These are phyloP conservation scores for Crotophaga sulcirostris DNA, from an alignment of 2,113 vertebrate species.

Conservation along the genomic window DNA sequence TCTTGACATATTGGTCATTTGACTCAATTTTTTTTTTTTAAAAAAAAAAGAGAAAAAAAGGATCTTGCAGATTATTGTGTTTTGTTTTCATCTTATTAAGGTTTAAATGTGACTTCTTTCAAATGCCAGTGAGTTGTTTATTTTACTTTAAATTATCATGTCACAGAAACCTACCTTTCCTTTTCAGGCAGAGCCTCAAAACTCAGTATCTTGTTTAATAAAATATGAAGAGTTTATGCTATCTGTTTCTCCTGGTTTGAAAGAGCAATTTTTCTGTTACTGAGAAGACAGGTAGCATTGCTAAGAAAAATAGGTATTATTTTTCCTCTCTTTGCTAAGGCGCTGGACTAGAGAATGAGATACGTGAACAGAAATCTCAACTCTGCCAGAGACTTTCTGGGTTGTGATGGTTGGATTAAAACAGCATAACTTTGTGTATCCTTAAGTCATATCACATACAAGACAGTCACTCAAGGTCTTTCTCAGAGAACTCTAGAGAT, in stretches of 20 bases:
- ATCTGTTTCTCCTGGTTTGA: slow-evolving; percentile 18
- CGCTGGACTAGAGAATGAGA: not conserved
- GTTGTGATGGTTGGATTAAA: not conserved
- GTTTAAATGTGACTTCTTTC: not conserved
- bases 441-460: not conserved
- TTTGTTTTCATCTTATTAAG: not conserved
- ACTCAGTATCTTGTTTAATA: slow-evolving; percentile 35
- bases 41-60: not conserved
- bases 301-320: not conserved
- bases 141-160: slow-evolving; percentile 33
- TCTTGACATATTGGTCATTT: not conserved
- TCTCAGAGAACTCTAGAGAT: not conserved
- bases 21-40: too few relatives aligned
- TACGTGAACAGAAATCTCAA: not conserved
- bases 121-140: not conserved
- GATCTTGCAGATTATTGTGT: not conserved
- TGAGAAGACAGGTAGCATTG: not conserved
- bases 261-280: not conserved
- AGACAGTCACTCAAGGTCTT: not conserved
- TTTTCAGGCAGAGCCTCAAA: slow-evolving; percentile 6
- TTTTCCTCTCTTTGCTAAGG: not conserved
- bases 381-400: not conserved
- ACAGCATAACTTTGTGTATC: not conserved
- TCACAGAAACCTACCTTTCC: not conserved
- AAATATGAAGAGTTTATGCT: slow-evolving; percentile 48